phyloP scores from a whole-genome alignment of 1,140 invertebrate species.

The Drosophila melanica region DNA sequence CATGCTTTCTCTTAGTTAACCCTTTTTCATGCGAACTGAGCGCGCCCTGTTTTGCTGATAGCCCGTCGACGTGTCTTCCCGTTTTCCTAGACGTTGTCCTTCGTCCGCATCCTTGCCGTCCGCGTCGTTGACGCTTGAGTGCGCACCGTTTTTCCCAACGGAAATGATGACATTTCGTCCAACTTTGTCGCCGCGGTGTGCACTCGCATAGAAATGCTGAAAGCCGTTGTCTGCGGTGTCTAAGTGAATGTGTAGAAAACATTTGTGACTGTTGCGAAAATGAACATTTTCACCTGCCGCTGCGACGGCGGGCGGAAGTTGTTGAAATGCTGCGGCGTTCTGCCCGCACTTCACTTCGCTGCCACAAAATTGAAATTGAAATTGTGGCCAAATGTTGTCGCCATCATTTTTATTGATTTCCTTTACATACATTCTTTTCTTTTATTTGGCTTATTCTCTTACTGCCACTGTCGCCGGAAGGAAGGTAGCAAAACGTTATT shows the following conservation, averaged over 20 bases:
- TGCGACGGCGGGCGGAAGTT: conserved; percentile 57
- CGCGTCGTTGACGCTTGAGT: conserved; percentile 55
- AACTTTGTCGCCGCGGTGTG: conserved; percentile 76
- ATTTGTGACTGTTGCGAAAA: conserved; percentile 58
- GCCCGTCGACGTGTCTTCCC: conserved; percentile 42
- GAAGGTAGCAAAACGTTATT: conserved; percentile 77
- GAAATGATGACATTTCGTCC: conserved; percentile 83
- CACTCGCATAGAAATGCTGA: conserved; percentile 73
- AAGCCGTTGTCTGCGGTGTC: conserved; percentile 55
- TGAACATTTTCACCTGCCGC: conserved; percentile 69
- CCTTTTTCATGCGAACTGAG: conserved; percentile 58
- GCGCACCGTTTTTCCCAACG: conserved; percentile 69
- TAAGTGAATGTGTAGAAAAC: conserved; percentile 62
- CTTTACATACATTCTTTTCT: conserved; percentile 50
- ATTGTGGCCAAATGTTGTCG: conserved; percentile 75
- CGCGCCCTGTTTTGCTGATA: conserved; percentile 37
- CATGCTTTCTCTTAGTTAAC: conserved; percentile 72
- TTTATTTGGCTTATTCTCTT: conserved; percentile 54
- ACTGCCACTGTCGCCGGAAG: conserved; percentile 52
- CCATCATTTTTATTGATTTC: conserved; percentile 78
- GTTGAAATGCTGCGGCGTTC: conserved; percentile 60
- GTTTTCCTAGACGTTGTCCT: conserved; percentile 18
- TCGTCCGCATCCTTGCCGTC: conserved; percentile 12
- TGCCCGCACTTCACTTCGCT: conserved; percentile 33
- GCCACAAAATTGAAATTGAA: conserved; percentile 63